Base-by-base conservation (phyloP, 2,797 vertebrate genomes). In the Microctenopoma steveboyesi region DNA sequence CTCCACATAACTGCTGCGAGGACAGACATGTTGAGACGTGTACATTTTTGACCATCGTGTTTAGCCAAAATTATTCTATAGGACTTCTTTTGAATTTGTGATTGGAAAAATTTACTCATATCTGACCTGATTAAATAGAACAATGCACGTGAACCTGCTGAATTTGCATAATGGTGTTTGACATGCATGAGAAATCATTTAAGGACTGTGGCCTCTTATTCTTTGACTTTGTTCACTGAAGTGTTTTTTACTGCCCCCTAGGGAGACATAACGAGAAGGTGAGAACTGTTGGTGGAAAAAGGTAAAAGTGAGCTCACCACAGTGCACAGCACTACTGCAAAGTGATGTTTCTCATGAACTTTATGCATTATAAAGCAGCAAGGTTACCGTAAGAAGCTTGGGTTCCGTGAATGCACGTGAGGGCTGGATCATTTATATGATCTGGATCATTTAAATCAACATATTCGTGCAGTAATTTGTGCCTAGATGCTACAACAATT, bases 141-240 rank as follows among this genome's bases (percentile, higher is more conserved):
- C 13, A 10, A 46, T 25, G 27, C 49, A 64, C 5, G 27, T 60
- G 12, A 30, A 57, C 15, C 22, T 33, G 5, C 49, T 53, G 27
- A 54, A 28, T 74, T 73, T 61, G 48, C 18, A 69, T 61, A 67
- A 47, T 10, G 0, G 4, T 18, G 15, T 67, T 58, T 49, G 48
- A 65, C 9, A 22, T 64, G 15, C 1, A 11, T 65, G 13, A 5
- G 37, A 28, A 59, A 49, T 68, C 7, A 25, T 50, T 52, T 5
- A 45, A 42, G n/a, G 2, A 42, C 11, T 67, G 27, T 54, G 60
- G 54, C 73, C 75, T 43, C 12, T 54, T 27, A 13, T 18, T 49
- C 47, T 78, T 52, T 86, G 65, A 65, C 45, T 57, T 49, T 52
- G 11, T 61, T 78, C 25, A 62, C 33, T 55, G 22, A 15, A 58